A percentile compares a stretch with the other conserved stretches of the same genome.
Conservation (phyloP, 2,113 vertebrate species). For the Festucalex cinctus region DNA sequence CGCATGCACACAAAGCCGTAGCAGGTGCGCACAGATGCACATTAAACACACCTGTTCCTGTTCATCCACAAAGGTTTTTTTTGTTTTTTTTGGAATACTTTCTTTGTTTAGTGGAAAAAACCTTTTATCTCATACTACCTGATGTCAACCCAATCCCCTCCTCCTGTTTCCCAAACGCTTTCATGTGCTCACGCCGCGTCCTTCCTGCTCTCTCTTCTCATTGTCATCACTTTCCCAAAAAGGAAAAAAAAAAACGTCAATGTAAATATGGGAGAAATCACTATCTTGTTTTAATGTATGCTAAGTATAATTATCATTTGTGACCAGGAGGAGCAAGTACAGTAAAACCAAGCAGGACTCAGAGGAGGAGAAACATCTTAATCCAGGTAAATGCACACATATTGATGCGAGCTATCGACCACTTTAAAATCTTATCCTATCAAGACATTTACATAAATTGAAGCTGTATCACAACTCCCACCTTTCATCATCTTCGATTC, state of each 20-base stretch:
- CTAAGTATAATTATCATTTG: conserved; percentile 19
- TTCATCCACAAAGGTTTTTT: conserved; percentile 59
- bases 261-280: not conserved
- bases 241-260: conserved; percentile 7
- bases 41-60: conserved; percentile 46
- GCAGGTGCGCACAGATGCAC: conserved; percentile 28
- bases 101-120: conserved; percentile 71
- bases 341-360: conserved; percentile 97
- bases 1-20: conserved; percentile 17
- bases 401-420: conserved; percentile 10
- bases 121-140: conserved; percentile 67
- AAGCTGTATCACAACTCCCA: conserved; percentile 40
- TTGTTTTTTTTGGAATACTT: conserved; percentile 50
- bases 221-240: conserved; percentile 38
- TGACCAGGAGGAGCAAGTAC: conserved; percentile 89
- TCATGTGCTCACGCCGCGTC: conserved; percentile 53
- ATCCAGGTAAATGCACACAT: conserved; percentile 81
- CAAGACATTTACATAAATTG: conserved; percentile 50
- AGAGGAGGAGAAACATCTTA: conserved; percentile 96
- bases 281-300: not conserved
- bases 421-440: conserved; percentile 17
- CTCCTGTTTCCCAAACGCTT: conserved; percentile 42
- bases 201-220: conserved; percentile 49
- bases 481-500: conserved; percentile 35
- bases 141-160: conserved; percentile 36